These are phyloP conservation scores for Dicycla oo DNA, from an alignment of 2,888 invertebrate genomes.

Conservation along the genomic window DNA sequence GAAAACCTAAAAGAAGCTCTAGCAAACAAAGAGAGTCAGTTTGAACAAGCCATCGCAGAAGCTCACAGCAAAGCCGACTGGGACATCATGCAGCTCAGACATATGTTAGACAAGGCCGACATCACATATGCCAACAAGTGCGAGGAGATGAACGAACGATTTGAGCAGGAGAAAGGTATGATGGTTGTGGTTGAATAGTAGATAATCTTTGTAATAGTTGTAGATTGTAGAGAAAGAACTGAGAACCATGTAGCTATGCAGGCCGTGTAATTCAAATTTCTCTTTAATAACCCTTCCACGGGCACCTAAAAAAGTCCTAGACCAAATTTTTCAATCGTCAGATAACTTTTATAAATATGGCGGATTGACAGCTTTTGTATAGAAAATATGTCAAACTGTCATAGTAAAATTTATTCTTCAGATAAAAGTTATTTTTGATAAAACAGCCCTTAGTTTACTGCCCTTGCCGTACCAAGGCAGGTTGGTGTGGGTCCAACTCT, in stretches of 20 bases:
- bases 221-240: background rate
- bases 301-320: too few species aligned
- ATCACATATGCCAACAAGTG: slow-evolving; percentile 93
- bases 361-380: too few species aligned
- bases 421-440: too few species aligned
- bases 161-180: slow-evolving; percentile 92
- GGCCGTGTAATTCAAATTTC: too few species aligned
- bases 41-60: slow-evolving; percentile 89
- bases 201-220: background rate
- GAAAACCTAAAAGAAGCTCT: slow-evolving; percentile 92
- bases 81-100: slow-evolving; percentile 92
- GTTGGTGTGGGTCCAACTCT: too few species aligned
- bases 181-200: background rate
- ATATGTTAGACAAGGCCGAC: slow-evolving; percentile 93
- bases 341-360: too few species aligned
- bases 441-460: too few species aligned
- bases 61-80: slow-evolving; percentile 92
- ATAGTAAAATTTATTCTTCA: too few species aligned
- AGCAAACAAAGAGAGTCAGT: slow-evolving; percentile 91
- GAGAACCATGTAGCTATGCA: background rate
- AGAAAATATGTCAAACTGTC: too few species aligned
- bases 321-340: too few species aligned
- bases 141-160: slow-evolving; percentile 92
- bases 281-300: too few species aligned
- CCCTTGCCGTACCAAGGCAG: too few species aligned